A percentile compares a stretch with the other conserved stretches of the same genome.
phyloP scores from a whole-genome alignment of 2,888 invertebrate species.

The Cephus pygmeus region DNA sequence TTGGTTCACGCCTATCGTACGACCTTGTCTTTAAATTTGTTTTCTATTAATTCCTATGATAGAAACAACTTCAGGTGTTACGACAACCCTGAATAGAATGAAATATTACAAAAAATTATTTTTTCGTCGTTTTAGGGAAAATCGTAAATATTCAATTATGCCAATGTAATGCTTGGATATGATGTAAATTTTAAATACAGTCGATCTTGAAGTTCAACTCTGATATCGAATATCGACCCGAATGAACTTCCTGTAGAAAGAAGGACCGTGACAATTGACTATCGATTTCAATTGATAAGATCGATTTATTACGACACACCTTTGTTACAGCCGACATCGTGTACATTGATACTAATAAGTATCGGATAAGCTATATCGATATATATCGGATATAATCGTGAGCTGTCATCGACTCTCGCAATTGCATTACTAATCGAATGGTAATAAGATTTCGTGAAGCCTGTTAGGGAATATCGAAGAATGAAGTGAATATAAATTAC shows the following conservation, averaged over 20 bases:
- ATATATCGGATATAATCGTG: not conserved
- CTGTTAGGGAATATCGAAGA: not conserved
- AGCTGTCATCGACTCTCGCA: not conserved
- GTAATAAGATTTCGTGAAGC: not conserved
- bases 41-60: not conserved
- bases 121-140: too few relatives aligned
- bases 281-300: not conserved
- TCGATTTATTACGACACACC: not conserved
- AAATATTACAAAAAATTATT: too few relatives aligned
- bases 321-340: not conserved
- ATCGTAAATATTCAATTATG: too few relatives aligned
- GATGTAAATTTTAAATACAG: too few relatives aligned
- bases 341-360: not conserved
- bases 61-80: too few relatives aligned
- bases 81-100: too few relatives aligned
- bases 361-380: not conserved
- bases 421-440: not conserved
- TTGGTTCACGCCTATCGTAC: too few relatives aligned
- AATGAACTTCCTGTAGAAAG: not conserved
- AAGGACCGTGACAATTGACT: not conserved
- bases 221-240: too few relatives aligned
- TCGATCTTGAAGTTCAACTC: too few relatives aligned
- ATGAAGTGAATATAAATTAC: not conserved
- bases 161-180: too few relatives aligned
- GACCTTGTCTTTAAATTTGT: not conserved